Evolutionary conservation across 2,797 vertebrate species (phyloP).

Genomic region (Trachops cirrhosus): DNA sequence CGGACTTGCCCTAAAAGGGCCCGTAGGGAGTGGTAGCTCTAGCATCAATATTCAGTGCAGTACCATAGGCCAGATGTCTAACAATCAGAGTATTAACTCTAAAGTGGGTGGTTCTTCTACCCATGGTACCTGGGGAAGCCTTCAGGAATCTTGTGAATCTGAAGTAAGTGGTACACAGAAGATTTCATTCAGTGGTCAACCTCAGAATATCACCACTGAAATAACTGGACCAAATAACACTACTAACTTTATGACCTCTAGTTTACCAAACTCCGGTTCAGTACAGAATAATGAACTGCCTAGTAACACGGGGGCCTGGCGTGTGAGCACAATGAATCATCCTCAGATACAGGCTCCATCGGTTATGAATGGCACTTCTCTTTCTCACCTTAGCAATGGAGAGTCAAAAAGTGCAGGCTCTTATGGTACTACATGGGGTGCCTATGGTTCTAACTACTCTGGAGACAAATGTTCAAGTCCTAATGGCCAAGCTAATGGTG

Average conservation of each 20-base stretch:
- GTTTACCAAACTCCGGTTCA: constrained; percentile 98
- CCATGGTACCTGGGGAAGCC: constrained; percentile 92
- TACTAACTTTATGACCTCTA: constrained; percentile 99
- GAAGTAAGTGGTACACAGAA: constrained; percentile 96
- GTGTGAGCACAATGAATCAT: constrained; percentile 91
- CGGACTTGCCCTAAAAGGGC: constrained; percentile 91
- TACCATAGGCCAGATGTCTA: constrained; percentile 89
- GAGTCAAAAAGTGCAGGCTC: constrained; percentile 89
- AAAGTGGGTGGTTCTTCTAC: constrained; percentile 87
- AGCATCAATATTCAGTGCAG: constrained; percentile 93
- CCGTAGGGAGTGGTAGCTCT: constrained; percentile 86
- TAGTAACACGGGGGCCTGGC: constrained; percentile 90
- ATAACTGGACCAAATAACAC: constrained; percentile 99
- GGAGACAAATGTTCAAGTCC: constrained; percentile 92
- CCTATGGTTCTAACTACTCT: constrained; percentile 90
- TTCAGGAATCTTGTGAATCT: constrained; percentile 91
- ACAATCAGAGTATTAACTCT: constrained; percentile 90
- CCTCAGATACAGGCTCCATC: constrained; percentile 88
- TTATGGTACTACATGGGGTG: constrained; percentile 93
- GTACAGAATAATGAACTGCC: constrained; percentile 91
- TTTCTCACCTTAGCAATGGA: constrained; percentile 89
- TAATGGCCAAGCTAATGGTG: constrained; percentile 90
- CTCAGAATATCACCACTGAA: constrained; percentile 98
- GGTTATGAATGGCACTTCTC: constrained; percentile 92
- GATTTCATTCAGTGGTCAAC: constrained; percentile 94